Conservation (phyloP, 2,113 vertebrate genomes). For the Phylloscopus whistleri region DNA sequence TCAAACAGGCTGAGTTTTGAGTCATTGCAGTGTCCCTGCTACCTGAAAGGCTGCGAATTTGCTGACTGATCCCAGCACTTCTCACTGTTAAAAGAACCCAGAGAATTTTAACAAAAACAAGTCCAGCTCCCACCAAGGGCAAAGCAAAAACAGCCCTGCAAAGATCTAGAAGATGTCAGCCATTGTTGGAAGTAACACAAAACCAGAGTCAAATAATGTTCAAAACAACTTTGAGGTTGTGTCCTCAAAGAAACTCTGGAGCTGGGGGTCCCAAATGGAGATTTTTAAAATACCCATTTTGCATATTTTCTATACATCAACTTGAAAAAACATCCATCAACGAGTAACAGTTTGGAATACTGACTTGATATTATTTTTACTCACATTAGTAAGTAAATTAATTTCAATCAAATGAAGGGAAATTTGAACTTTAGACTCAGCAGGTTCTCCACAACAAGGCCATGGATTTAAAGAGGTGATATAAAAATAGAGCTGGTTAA, state of each 20-base stretch:
- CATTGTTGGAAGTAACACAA: background rate
- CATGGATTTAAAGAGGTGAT: background rate
- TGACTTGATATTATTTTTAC: background rate
- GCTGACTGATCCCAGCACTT: background rate
- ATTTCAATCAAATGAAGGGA: background rate
- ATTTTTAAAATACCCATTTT: background rate
- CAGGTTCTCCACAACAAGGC: background rate
- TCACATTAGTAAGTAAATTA: background rate
- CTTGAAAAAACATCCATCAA: background rate
- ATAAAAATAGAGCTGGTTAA: background rate
- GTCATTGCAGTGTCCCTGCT: background rate
- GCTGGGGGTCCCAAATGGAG: background rate
- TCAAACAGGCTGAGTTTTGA: background rate
- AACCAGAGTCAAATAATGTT: background rate
- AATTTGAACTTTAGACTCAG: background rate
- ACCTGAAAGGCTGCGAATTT: background rate
- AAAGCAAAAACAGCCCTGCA: background rate
- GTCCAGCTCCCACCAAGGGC: background rate
- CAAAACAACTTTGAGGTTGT: background rate
- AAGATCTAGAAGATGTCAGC: background rate
- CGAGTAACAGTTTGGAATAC: background rate
- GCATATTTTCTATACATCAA: fast-evolving
- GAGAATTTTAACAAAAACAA: background rate
- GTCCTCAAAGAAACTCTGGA: background rate
- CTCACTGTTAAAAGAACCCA: fast-evolving